Evolutionary conservation across 2,888 invertebrate species (phyloP).

Genomic region (Muschampia plurimacula): DNA sequence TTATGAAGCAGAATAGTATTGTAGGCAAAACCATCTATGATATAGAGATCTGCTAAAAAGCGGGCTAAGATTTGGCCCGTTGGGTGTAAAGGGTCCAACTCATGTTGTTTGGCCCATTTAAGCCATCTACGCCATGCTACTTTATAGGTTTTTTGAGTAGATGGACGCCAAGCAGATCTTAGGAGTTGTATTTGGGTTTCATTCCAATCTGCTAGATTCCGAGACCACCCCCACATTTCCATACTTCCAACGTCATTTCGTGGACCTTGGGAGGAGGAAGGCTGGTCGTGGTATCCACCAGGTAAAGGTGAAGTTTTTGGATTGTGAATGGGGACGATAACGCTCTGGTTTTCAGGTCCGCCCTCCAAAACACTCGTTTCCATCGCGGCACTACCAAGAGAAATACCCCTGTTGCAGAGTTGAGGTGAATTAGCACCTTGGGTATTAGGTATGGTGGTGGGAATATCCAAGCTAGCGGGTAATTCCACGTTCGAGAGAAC

Average conservation of each 20-base stretch:
- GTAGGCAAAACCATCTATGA: slow-evolving; percentile 37
- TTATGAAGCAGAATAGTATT: slow-evolving; percentile 36
- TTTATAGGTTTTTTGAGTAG: slow-evolving; percentile 35
- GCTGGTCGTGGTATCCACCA: slow-evolving; percentile 27
- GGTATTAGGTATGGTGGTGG: too few species aligned
- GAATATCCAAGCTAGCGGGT: too few species aligned
- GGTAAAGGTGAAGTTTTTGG: not conserved
- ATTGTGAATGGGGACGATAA: too few species aligned
- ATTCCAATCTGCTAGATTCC: slow-evolving; percentile 1
- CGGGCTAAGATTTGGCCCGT: slow-evolving; percentile 24
- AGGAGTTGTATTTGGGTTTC: slow-evolving; percentile 2
- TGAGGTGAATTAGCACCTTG: too few species aligned
- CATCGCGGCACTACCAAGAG: too few species aligned
- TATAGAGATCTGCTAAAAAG: slow-evolving; percentile 36
- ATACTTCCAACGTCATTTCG: slow-evolving; percentile 21
- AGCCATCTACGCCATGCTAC: slow-evolving; percentile 34
- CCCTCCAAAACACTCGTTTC: too few species aligned
- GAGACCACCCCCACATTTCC: slow-evolving; percentile 37
- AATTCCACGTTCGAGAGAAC: too few species aligned
- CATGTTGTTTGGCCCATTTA: slow-evolving; percentile 19
- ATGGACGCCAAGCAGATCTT: slow-evolving; percentile 31
- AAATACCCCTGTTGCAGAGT: too few species aligned
- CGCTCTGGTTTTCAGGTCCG: too few species aligned
- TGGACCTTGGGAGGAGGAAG: slow-evolving; percentile 19
- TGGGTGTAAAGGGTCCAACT: slow-evolving; percentile 16